Percentiles rank a stretch among this genome's conserved stretches.
These are phyloP conservation scores for Drosophila colorata DNA, from an alignment of 2,888 invertebrate species.

Conservation along the genomic window DNA sequence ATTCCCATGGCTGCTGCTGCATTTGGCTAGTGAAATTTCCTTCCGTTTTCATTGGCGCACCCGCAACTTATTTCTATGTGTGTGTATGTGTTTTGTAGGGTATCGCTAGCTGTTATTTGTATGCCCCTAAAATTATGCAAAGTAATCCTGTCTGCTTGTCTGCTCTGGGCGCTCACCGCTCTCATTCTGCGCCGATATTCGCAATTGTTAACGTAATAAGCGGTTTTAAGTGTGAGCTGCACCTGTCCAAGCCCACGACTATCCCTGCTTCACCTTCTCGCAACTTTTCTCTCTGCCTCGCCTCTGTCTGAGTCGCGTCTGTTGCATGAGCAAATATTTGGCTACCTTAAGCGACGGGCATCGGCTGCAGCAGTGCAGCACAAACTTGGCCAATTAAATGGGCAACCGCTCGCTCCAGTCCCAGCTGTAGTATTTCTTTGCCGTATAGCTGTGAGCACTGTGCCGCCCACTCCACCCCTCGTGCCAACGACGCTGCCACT, in stretches of 20 bases:
- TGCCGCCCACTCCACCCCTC: neutral
- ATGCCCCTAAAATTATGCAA: constrained; percentile 79
- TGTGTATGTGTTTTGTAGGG: constrained; percentile 19
- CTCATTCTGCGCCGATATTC: constrained; percentile 74
- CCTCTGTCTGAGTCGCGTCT: constrained; percentile 44
- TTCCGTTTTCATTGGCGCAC: constrained; percentile 68
- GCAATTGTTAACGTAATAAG: constrained; percentile 81
- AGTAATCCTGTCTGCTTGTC: constrained; percentile 70
- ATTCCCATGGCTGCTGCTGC: constrained; percentile 46
- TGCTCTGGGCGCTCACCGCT: constrained; percentile 46
- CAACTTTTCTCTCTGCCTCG: too few species aligned
- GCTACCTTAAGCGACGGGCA: constrained; percentile 73
- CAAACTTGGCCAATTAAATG: constrained; percentile 78
- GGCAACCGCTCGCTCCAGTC: constrained; percentile 52
- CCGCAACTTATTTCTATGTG: constrained; percentile 31
- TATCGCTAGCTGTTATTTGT: constrained; percentile 72
- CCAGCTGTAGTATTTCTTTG: constrained; percentile 63
- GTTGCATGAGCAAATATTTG: constrained; percentile 78
- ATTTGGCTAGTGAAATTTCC: constrained; percentile 80
- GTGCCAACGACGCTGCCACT: constrained; percentile 1
- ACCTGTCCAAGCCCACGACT: constrained; percentile 41
- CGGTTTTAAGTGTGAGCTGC: constrained; percentile 74
- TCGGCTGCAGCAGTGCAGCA: constrained; percentile 56
- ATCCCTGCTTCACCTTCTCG: neutral
- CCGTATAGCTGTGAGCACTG: constrained; percentile 42